Base-by-base conservation (phyloP, 2,797 vertebrate species). In the Sebastes melanostomus region DNA sequence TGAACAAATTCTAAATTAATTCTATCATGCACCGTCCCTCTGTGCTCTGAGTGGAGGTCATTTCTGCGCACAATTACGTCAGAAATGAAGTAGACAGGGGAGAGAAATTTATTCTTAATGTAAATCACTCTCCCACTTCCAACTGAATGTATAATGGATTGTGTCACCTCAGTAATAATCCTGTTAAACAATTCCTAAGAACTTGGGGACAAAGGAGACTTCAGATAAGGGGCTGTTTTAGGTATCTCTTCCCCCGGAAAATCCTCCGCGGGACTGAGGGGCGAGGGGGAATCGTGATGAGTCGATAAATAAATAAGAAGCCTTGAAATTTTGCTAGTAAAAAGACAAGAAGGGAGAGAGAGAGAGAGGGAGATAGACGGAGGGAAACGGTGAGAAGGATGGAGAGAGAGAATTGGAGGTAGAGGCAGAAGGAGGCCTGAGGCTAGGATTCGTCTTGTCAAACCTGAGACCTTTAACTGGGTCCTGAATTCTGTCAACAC, bases 391-490 rank as follows among this genome's bases (percentile, higher is more conserved):
- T 65, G 55, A 75, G 66, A 59, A 42, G 14, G 29, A 85, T 25
- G 16, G 74, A 85, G 72, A 73, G 50, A 75, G 80, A 81, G 87
- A 78, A 88, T 71, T 83, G 77, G 86, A 83, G 82, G 85, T 80
- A 72, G 86, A 84, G 75, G 86, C 80, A 84, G 88, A 67, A 86
- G 71, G 69, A 86, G 82, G 92, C 94, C 91, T 11, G 74, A 78
- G 94, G 94, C 90, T 63, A 94, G 90, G 91, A 91, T 92, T 92
- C 84, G 54, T 93, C 90, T 91, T 94, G 93, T 95, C 94, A 94
- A 93, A 93, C 91, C 91, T 86, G 85, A 92, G 91, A 94, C 93
- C 91, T 95, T 94, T 93, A 95, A 93, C 90, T 92, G 84, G 84
- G 89, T 92, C 88, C 91, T 92, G 90, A 91, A 86, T 94, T 90